Evolutionary conservation across 1,140 invertebrate genomes (phyloP), one percentile per base, ranked within the genome.

Genomic region (Bombus confusus): DNA sequence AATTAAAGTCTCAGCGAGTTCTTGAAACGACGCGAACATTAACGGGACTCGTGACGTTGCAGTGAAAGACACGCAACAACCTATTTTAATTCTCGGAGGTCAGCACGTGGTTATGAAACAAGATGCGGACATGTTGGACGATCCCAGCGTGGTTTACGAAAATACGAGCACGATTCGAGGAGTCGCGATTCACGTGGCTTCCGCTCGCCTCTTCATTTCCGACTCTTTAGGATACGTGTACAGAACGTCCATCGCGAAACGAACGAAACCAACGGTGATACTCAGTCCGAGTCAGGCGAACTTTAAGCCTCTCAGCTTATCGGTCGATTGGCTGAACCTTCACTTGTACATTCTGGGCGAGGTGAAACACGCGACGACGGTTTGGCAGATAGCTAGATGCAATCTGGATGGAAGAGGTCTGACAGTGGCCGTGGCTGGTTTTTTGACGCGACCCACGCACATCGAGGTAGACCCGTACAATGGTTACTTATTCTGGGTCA

Each of bases 391-490:
- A 79, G 96, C 97, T 69, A 95, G 97, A 72, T 98, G 97, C 93
- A 96, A 97, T 91, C 95, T 98, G 18, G 96, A 97, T 90, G 97
- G 97, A 1, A 96, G 95, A 87, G 96, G 96, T 81, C 95, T 97
- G 69, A 96, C 96, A 12, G 96, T 97, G 0, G 97, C 97, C 22
- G 94, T 97, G 80, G 96, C 96, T 34, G 96, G 97, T 0, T 96
- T 98, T 41, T 93, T 96, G 37, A 96, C 95, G 1, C 95, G 96
- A 90, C 97, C 98, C 0, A 95, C 96, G 72, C 97, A 98, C 91
- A 96, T 99, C 84, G 97, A 98, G 94, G 97, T 99, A 1, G 98
- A 99, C 96, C 98, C 98, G 39, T 97, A 98, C 87, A 99, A 99
- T 94, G 98, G 98, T 95, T 98, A 97, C 94, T 94, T 99, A 5